phyloP scores from a whole-genome alignment of 2,113 vertebrate species.

The Merops nubicus region DNA sequence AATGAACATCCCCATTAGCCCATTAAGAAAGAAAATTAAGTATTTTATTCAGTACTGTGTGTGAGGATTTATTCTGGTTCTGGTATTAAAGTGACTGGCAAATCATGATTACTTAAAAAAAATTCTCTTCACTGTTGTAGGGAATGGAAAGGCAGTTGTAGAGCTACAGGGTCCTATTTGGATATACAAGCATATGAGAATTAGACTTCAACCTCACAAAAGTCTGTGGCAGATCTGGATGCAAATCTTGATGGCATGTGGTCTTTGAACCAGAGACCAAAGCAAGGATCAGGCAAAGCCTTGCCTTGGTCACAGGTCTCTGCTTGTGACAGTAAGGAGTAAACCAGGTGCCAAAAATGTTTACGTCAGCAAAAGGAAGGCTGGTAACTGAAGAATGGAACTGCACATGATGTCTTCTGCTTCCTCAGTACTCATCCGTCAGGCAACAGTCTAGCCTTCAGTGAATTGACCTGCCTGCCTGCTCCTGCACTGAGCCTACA shows the following conservation, averaged over 20 bases:
- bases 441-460: not conserved
- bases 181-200: not conserved
- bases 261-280: not conserved
- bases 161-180: not conserved
- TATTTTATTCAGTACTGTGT: not conserved
- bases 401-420: not conserved
- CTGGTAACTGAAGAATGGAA: not conserved
- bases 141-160: not conserved
- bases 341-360: not conserved
- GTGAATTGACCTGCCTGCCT: not conserved
- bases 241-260: not conserved
- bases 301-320: not conserved
- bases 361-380: not conserved
- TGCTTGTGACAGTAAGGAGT: not conserved
- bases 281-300: not conserved
- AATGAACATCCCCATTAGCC: not conserved
- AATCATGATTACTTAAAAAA: not conserved
- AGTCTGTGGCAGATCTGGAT: not conserved
- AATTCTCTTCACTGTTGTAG: not conserved
- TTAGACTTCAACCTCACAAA: not conserved
- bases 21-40: not conserved
- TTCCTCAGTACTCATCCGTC: not conserved
- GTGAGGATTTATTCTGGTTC: not conserved
- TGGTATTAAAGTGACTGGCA: not conserved
- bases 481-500: not conserved